Conservation (phyloP, 1,140 invertebrate genomes). For the Bradysia coprophila region DNA sequence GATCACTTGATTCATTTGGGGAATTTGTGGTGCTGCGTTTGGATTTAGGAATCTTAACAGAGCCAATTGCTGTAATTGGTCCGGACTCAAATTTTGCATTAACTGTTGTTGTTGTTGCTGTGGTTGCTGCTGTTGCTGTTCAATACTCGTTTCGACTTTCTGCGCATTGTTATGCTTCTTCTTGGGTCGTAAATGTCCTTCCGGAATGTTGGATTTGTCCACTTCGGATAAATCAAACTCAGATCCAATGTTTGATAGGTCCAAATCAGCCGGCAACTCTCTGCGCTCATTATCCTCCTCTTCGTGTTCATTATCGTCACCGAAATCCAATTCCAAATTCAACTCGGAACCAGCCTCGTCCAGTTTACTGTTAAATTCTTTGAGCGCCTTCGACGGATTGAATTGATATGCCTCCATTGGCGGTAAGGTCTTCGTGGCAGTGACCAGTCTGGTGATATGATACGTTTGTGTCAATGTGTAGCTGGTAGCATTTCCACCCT, state of each 20-base stretch:
- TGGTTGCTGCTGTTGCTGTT: slow-evolving; percentile 4
- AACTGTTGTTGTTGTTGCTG: slow-evolving; percentile 8
- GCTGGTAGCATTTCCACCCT: slow-evolving; percentile 46
- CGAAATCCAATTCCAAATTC: slow-evolving; percentile 64
- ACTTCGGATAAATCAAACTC: slow-evolving; percentile 49
- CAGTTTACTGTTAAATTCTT: slow-evolving; percentile 69
- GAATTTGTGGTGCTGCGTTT: slow-evolving; percentile 34
- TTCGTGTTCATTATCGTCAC: slow-evolving; percentile 57
- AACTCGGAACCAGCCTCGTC: slow-evolving; percentile 78
- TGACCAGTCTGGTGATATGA: slow-evolving; percentile 65
- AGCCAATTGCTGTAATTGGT: slow-evolving; percentile 56
- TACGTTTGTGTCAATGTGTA: slow-evolving; percentile 76
- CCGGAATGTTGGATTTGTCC: slow-evolving; percentile 35
- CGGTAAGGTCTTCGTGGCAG: slow-evolving; percentile 71
- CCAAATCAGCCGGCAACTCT: slow-evolving; percentile 35
- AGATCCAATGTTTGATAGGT: slow-evolving; percentile 43
- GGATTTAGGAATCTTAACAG: slow-evolving; percentile 51
- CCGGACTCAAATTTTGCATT: slow-evolving; percentile 36
- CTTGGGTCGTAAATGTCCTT: slow-evolving; percentile 32
- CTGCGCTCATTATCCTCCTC: slow-evolving; percentile 38
- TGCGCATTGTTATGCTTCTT: slow-evolving; percentile 28
- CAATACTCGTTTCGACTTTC: slow-evolving; percentile 14
- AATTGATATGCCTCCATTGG: slow-evolving; percentile 74
- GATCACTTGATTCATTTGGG: slow-evolving; percentile 47
- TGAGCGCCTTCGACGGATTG: slow-evolving; percentile 67